Conservation (phyloP, 2,113 vertebrate species). For the Eurystomus gularis region DNA sequence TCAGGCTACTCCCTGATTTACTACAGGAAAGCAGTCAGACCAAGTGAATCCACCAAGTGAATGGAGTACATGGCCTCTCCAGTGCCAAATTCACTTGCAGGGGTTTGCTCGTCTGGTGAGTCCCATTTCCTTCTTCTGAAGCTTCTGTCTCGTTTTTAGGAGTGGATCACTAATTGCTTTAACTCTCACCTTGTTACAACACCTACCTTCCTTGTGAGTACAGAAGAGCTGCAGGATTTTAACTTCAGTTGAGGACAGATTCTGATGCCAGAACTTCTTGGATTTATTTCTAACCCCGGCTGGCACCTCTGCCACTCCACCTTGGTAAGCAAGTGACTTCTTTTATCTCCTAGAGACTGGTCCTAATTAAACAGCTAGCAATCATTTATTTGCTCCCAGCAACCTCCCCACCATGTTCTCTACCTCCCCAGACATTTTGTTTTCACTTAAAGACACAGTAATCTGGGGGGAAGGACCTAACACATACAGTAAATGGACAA, state of each 20-base stretch:
- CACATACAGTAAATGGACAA: not conserved
- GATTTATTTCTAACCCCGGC: not conserved
- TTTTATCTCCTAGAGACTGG: not conserved
- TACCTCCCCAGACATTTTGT: not conserved
- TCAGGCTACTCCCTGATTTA: not conserved
- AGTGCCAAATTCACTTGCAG: not conserved
- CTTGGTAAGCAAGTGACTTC: rapidly evolving
- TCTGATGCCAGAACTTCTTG: not conserved
- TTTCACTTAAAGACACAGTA: not conserved
- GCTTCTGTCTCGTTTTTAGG: not conserved
- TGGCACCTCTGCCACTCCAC: not conserved
- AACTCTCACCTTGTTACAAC: not conserved
- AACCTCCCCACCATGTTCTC: not conserved
- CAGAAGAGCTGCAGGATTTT: not conserved
- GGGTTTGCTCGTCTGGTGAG: not conserved
- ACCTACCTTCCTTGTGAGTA: not conserved
- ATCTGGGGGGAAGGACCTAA: not conserved
- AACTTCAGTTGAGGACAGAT: not conserved
- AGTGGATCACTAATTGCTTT: not conserved
- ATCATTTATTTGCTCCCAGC: not conserved
- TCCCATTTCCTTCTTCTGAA: not conserved
- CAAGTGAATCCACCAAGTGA: not conserved
- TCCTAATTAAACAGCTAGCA: not conserved
- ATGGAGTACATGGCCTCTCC: not conserved
- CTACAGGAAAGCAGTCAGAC: not conserved